Evolutionary conservation across 2,113 vertebrate genomes (phyloP), one percentile per base, ranked within the genome.

Genomic region (Erythrocercus mccallii): DNA sequence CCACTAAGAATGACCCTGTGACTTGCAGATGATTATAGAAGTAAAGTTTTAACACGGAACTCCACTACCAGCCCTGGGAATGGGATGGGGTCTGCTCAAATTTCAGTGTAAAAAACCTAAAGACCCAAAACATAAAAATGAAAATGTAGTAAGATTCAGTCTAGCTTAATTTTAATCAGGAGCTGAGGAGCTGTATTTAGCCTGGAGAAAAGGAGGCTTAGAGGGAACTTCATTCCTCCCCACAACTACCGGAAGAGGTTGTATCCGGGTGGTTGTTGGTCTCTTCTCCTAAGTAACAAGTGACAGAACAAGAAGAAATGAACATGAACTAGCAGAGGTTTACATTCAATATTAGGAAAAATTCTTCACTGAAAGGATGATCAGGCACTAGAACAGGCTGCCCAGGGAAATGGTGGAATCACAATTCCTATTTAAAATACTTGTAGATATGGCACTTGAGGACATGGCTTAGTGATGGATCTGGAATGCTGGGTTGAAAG

Each of bases 241-340:
- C 15, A 47, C 8, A 40, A 12, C 20, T 9, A 2, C 17, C 25
- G 27, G n/a, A 68, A 27, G 31, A n/a, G 30, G 31, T n/a, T n/a
- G n/a, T n/a, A n/a, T n/a, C n/a, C n/a, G n/a, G n/a, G n/a, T n/a
- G 40, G 2, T 4, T 42, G 2, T 33, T 28, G 7, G 5, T 38
- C 45, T 28, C n/a, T 54, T 74, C n/a, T 47, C 17, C 25, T 17
- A 40, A 10, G 40, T 28, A 42, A 35, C 8, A 82, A 35, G 24
- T 9, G 58, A 37, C 25, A 89, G 38, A 35, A 37, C 4, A 21
- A 74, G 28, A 33, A 35, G 17, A 74, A 74, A 60, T 10, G 4
- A 35, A 54, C 10, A 15, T 31, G 17, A 22, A 18, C 13, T 11
- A 30, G 7, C 23, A 60, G 47, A 47, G 5, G 24, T 31, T 60